A percentile compares a stretch with the other conserved stretches of the same genome.
These are phyloP conservation scores for Papilio polyxenes DNA, from an alignment of 1,140 invertebrate species.

Conservation along the genomic window DNA sequence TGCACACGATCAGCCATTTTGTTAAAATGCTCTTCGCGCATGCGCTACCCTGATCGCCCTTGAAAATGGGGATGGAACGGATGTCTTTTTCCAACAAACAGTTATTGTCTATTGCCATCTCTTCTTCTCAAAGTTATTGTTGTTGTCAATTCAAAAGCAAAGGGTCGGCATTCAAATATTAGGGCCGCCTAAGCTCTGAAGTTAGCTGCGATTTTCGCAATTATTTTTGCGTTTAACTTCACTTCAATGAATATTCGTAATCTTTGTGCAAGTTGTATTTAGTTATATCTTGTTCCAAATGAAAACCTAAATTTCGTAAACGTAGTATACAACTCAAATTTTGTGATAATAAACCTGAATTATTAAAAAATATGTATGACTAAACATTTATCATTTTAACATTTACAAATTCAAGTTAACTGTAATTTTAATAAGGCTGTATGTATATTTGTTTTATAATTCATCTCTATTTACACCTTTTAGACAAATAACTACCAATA, in stretches of 20 bases:
- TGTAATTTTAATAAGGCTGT: too few species aligned
- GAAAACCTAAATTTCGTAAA: too few species aligned
- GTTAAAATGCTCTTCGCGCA: constrained; percentile 61
- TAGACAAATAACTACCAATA: too few species aligned
- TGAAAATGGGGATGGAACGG: constrained; percentile 58
- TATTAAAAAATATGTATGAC: background rate
- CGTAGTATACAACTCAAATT: background rate
- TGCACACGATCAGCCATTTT: constrained; percentile 72
- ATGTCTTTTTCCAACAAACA: constrained; percentile 45
- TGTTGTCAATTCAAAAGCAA: constrained; percentile 54
- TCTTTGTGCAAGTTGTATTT: background rate
- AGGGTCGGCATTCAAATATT: constrained; percentile 58
- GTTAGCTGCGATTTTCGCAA: constrained; percentile 50
- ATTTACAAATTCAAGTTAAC: too few species aligned
- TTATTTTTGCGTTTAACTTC: constrained; percentile 27
- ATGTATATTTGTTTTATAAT: too few species aligned
- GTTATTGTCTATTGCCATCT: constrained; percentile 27
- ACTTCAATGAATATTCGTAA: background rate
- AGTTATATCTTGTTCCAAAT: too few species aligned
- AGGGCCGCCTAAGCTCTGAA: constrained; percentile 55
- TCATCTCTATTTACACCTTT: too few species aligned
- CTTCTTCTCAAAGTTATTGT: constrained; percentile 51
- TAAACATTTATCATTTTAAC: too few species aligned
- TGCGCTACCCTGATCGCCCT: constrained; percentile 59
- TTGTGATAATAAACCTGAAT: background rate